Evolutionary conservation across 2,888 invertebrate species (phyloP), one percentile per base, ranked within the genome.

Genomic region (Epsilonema sp.): DNA sequence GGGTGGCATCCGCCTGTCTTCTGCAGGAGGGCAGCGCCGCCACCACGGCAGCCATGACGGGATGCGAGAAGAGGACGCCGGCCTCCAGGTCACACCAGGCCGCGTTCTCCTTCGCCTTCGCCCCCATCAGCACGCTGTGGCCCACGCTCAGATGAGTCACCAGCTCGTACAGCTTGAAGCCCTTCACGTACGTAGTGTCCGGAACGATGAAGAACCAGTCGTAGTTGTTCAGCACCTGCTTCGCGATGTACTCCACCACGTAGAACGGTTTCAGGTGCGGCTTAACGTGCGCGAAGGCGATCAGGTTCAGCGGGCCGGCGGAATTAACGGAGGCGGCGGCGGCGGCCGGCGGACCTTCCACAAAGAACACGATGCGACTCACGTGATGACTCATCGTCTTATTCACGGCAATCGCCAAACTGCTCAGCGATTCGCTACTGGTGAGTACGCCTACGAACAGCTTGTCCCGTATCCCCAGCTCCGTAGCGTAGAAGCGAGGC

Each of bases 401-500:
- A 68, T 92, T 92, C n/a, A 87, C 70, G 16, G 86, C 84, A 31
- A 79, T 72, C 0, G 82, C 82, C 54, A 80, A 74, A 36, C 74
- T 76, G 49, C 78, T 76, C 21, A 66, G 52, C 1, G 78, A 77
- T 8, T 55, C 52, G 36, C 53, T 53, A 3, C 58, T 56, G 20
- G 81, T 82, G 59, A 90, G 72, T 36, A 89, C 79, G 20, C 81
- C 86, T 26, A 86, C 77, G 61, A 90, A 81, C 16, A 90, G 65
- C 61, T 84, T 83, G 54, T 84, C 83, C 51, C 81, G 75, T 56
- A 92, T 89, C 20, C 87, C 90, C 47, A 94, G 74, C 66, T 94
- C 94, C 0, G 90, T 86, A 42, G 84, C 85, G 63, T 86, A 89
- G 70, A 87, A 94, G 22, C 90, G 74, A 1, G 90, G 87, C 2